A percentile compares a stretch with the other conserved stretches of the same genome.
Evolutionary conservation across 2,113 vertebrate genomes (phyloP).

Genomic region (Jaculus jaculus): DNA sequence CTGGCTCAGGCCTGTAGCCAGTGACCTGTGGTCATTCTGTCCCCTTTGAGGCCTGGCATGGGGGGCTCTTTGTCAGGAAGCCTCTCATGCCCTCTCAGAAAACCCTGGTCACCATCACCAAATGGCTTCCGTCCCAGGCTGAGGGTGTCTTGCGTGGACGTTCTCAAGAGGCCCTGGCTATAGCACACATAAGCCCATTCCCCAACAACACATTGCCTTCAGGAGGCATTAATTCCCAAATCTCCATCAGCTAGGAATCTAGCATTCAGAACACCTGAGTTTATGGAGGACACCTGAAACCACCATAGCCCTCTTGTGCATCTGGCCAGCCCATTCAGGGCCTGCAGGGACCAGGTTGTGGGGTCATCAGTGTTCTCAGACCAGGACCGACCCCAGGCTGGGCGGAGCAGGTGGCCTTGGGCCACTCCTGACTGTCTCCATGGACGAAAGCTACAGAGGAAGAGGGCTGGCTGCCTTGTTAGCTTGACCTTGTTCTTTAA

Average conservation of each 20-base stretch:
- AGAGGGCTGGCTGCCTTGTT: background rate
- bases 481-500: background rate
- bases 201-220: too few relatives aligned
- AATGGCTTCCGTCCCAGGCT: background rate
- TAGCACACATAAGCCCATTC: too few relatives aligned
- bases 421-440: rapidly evolving
- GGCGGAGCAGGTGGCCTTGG: background rate
- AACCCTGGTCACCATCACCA: background rate
- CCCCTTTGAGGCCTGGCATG: rapidly evolving
- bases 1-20: background rate
- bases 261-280: too few relatives aligned
- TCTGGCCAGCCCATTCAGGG: background rate
- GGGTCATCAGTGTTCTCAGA: background rate
- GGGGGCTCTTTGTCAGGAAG: too few relatives aligned
- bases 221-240: too few relatives aligned
- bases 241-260: too few relatives aligned
- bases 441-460: background rate
- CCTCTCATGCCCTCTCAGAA: background rate
- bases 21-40: background rate
- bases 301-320: too few relatives aligned
- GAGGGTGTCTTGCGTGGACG: background rate
- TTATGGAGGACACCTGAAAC: too few relatives aligned
- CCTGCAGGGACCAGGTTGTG: background rate
- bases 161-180: too few relatives aligned
- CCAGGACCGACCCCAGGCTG: background rate